Conservation (phyloP, 1,140 invertebrate species). For the Bombyx mori region DNA sequence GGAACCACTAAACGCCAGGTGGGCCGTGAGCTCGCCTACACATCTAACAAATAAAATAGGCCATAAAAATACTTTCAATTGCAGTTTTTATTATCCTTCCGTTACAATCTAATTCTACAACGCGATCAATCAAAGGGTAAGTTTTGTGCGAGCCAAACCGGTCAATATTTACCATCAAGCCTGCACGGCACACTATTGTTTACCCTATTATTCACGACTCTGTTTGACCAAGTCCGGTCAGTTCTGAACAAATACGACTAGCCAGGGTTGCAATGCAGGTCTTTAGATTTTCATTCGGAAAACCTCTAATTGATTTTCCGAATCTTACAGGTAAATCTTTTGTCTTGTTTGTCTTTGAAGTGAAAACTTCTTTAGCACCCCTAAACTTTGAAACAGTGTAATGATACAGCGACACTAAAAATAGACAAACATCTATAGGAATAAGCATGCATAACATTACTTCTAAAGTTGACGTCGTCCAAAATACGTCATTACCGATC, state of each 20-base stretch:
- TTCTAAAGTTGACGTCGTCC: background rate
- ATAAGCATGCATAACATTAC: too few relatives aligned
- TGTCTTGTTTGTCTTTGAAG: too few relatives aligned
- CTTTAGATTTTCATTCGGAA: background rate
- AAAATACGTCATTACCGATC: too few relatives aligned
- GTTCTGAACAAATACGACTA: constrained; percentile 18
- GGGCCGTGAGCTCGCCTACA: too few relatives aligned
- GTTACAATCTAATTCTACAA: background rate
- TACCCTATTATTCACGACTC: constrained; percentile 49
- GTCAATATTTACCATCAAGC: constrained; percentile 59
- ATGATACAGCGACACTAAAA: too few relatives aligned
- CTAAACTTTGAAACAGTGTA: too few relatives aligned
- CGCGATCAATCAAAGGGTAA: constrained; percentile 57
- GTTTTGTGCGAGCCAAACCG: constrained; percentile 17
- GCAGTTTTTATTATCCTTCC: too few relatives aligned
- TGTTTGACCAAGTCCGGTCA: constrained; percentile 43
- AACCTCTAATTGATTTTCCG: background rate
- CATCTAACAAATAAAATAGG: too few relatives aligned
- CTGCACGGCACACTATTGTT: constrained; percentile 26
- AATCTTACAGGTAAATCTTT: too few relatives aligned
- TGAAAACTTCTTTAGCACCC: too few relatives aligned
- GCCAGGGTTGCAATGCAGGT: background rate
- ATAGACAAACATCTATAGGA: background rate
- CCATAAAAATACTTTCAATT: too few relatives aligned
- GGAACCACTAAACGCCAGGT: too few relatives aligned